phyloP scores from a whole-genome alignment of 1,140 invertebrate genomes.

The Lepidurus couesii region DNA sequence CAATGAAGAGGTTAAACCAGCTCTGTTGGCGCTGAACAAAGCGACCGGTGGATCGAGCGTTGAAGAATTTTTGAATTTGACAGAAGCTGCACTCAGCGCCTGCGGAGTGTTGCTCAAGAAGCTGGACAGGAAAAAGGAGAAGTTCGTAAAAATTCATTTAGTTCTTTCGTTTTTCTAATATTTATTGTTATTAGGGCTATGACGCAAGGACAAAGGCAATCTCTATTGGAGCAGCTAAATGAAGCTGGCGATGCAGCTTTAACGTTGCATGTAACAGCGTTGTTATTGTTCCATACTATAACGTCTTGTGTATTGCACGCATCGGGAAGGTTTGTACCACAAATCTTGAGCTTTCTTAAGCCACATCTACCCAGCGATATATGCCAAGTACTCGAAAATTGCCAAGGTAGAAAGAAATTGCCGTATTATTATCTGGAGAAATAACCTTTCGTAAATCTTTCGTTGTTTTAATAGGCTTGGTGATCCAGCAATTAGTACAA shows the following conservation, averaged over 20 bases:
- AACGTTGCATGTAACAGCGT: constrained; percentile 69
- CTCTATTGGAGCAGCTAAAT: constrained; percentile 68
- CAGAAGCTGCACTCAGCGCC: constrained; percentile 63
- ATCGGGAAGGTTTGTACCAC: constrained; percentile 81
- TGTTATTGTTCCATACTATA: constrained; percentile 73
- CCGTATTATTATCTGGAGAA: not conserved
- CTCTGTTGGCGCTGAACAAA: constrained; percentile 44
- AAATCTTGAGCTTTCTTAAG: constrained; percentile 67
- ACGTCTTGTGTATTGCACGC: constrained; percentile 79
- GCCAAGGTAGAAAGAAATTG: constrained; percentile 61
- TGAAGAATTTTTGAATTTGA: constrained; percentile 61
- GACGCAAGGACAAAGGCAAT: constrained; percentile 69
- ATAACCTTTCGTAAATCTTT: constrained; percentile 34
- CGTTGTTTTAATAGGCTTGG: constrained; percentile 50
- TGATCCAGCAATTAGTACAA: constrained; percentile 55
- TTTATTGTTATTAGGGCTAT: constrained; percentile 49
- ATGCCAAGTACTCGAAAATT: constrained; percentile 56
- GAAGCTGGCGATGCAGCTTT: constrained; percentile 65
- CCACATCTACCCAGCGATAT: constrained; percentile 59
- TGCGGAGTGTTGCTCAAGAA: constrained; percentile 75
- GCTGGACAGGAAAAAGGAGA: constrained; percentile 80
- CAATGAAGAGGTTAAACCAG: constrained; percentile 56
- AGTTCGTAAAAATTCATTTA: constrained; percentile 43
- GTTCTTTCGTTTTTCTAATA: constrained; percentile 29
- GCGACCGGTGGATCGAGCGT: constrained; percentile 42